Evolutionary conservation across 2,113 vertebrate genomes (phyloP), one percentile per base, ranked within the genome.

Genomic region (Tor tambroides): DNA sequence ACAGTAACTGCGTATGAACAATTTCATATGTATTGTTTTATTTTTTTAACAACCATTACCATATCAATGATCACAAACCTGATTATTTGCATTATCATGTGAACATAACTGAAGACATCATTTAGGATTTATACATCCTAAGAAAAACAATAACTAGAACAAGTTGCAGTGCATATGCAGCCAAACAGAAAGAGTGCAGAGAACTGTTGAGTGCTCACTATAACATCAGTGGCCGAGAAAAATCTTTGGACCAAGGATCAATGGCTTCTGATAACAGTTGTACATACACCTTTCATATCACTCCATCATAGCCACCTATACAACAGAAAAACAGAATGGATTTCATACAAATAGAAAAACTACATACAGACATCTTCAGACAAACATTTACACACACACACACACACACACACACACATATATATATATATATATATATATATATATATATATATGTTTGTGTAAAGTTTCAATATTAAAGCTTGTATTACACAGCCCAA

Each of bases 251-350:
- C n/a, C 80, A 21, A 11, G 1, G 17, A 69, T 51, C 61, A 51
- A 65, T 26, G 14, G 7, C 23, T 15, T 56, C 49, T 67, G n/a
- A 80, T 28, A 61, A 35, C n/a, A 49, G 15, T 0, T 59, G 83
- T 80, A 67, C 26, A 80, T 80, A 23, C 11, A 17, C 26, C 63
- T 67, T 32, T 26, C 80, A 75, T 75, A 63, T 75, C 54, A 28
- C 76, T 87, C 88, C 75, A 87, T 86, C 46, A 65, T 15, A 35
- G 80, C 78, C 77, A 89, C 69, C 88, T 89, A 76, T 43, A 43
- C 49, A 75, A 84, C 41, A 84, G 7, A 86, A 19, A 46, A 38
- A 49, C 21, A 51, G 26, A 78, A 49, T 28, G 26, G 15, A 19
- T 51, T 43, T n/a, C 23, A 43, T 14, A 72, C 19, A 75, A 43